Evolutionary conservation across 2,888 invertebrate genomes (phyloP).

Genomic region (Torymus tubicola): DNA sequence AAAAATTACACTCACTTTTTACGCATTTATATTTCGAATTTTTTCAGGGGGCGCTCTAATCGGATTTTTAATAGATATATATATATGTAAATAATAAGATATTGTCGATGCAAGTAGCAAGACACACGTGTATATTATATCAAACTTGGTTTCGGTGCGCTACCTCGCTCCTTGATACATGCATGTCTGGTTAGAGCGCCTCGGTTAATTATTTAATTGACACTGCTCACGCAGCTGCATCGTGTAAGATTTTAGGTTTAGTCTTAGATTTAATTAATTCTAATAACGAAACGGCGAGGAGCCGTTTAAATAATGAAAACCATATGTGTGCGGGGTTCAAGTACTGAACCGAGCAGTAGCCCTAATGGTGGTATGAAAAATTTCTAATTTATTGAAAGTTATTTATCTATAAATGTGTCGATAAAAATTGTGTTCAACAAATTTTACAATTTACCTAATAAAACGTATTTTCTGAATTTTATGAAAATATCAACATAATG

Average conservation of each 20-base stretch:
- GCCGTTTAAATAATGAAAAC: slow-evolving; percentile 29
- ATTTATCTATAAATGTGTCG: too few species aligned
- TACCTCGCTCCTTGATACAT: too few species aligned
- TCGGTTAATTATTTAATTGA: slow-evolving; percentile 54
- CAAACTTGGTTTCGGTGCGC: too few species aligned
- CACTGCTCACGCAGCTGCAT: slow-evolving; percentile 65
- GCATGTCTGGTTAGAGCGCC: slow-evolving; percentile 30
- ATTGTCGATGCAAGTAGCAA: neutral
- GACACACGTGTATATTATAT: too few species aligned
- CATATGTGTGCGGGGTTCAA: neutral
- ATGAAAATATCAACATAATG: too few species aligned
- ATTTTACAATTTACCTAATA: too few species aligned
- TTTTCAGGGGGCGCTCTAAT: slow-evolving; percentile 48
- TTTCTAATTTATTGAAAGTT: neutral
- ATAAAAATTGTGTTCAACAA: too few species aligned
- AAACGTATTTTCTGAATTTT: too few species aligned
- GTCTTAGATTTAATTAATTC: slow-evolving; percentile 59
- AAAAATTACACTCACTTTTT: slow-evolving; percentile 56
- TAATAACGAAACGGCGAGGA: slow-evolving; percentile 43
- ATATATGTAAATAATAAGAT: neutral
- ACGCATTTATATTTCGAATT: slow-evolving; percentile 51
- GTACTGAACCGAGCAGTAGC: slow-evolving; percentile 33
- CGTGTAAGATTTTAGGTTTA: slow-evolving; percentile 63
- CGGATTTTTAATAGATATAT: slow-evolving; percentile 2
- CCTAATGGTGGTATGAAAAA: slow-evolving; percentile 34